Evolutionary conservation across 2,797 vertebrate species (phyloP), one percentile per base, ranked within the genome.

Genomic region (Pangasius mekongensis): DNA sequence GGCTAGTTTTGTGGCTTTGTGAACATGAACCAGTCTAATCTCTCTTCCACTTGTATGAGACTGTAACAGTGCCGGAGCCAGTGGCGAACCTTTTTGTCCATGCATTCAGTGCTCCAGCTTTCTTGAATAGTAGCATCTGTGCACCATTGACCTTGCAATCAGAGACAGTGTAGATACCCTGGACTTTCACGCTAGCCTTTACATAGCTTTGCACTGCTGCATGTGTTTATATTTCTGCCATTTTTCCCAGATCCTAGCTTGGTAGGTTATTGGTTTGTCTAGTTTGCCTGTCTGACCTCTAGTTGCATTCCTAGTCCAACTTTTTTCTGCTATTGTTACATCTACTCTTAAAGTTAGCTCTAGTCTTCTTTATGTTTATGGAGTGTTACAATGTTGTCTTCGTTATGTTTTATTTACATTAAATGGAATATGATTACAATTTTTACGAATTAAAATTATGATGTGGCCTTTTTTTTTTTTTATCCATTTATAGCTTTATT

Each of bases 111-210:
- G 64, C 36, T 36, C 83, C 30, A 54, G 49, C 30, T 69, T 69
- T 36, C 66, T 36, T 84, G 47, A 84, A 71, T 54, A 54, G 64
- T 67, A 67, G 62, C 47, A 84, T 84, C n/a, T 67, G n/a, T 36
- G 47, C 22, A 5, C 10, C 5, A 54, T 27, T 84, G 66, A 54
- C 47, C 49, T 54, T 56, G 83, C 49, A 84, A 84, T 84, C 83
- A 71, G 30, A 6, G 66, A 27, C 14, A 66, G 27, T 47, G 27
- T 24, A 39, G 3, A 49, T 52, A 49, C 43, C 43, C n/a, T 7
- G 18, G 64, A 84, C 47, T 67, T 84, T 52, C 20, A 83, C 43
- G 36, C 18, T 24, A 54, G 33, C 54, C 30, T 60, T 60, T 60
- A 62, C 54, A 43, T 60, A 39, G 10, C 64, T 84, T 36, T 54